phyloP scores from a whole-genome alignment of 2,797 vertebrate species.

The Lycodopsis pacificus region DNA sequence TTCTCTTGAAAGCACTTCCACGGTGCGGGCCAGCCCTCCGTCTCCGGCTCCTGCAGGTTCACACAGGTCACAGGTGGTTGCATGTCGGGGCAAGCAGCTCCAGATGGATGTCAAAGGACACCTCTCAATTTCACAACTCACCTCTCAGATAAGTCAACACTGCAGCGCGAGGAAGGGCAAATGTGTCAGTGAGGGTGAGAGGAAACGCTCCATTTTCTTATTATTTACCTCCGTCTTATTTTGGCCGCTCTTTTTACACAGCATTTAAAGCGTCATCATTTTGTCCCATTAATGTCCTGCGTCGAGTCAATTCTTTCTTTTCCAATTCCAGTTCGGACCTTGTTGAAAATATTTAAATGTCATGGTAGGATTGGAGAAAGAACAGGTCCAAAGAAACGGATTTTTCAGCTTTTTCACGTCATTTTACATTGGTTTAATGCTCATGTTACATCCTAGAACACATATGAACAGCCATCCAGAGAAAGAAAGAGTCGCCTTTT shows the following conservation, averaged over 20 bases:
- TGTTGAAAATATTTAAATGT: constrained; percentile 4
- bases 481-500: background rate
- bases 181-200: constrained; percentile 23
- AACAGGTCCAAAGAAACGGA: background rate
- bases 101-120: constrained; percentile 70
- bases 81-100: constrained; percentile 61
- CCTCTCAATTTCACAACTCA: constrained; percentile 53
- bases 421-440: background rate
- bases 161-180: constrained; percentile 34
- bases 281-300: background rate
- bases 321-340: constrained; percentile 3
- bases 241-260: background rate
- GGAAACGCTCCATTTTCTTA: constrained; percentile 31
- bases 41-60: constrained; percentile 54
- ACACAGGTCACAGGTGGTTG: constrained; percentile 65
- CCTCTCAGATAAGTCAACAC: constrained; percentile 42
- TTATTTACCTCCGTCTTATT: constrained; percentile 2
- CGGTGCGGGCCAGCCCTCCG: background rate
- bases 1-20: background rate
- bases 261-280: background rate
- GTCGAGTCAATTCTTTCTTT: background rate
- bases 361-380: background rate
- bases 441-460: constrained; percentile 9
- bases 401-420: constrained; percentile 20
- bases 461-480: background rate